Conservation (phyloP, 2,113 vertebrate species). For the Thunnus maccoyii region DNA sequence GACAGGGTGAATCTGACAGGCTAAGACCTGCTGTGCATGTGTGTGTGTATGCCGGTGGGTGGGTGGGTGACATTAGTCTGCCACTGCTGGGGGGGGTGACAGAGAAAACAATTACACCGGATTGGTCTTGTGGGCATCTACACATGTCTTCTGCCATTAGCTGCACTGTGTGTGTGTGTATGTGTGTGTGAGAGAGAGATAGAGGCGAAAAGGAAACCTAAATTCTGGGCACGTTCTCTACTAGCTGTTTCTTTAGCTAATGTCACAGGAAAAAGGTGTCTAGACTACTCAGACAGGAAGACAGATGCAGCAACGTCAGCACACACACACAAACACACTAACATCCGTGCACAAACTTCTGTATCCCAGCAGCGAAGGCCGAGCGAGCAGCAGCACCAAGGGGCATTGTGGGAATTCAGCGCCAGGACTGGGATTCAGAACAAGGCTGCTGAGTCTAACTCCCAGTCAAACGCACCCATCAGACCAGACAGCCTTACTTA, state of each 20-base stretch:
- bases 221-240: background rate
- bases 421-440: background rate
- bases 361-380: background rate
- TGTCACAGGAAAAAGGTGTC: constrained; percentile 10
- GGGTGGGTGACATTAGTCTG: background rate
- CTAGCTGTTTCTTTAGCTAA: background rate
- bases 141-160: constrained; percentile 9
- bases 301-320: constrained; percentile 32
- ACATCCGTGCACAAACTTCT: background rate
- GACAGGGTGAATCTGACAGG: constrained; percentile 45
- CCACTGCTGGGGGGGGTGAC: background rate
- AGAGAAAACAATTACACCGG: constrained; percentile 27
- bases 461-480: background rate
- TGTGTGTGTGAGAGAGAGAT: background rate
- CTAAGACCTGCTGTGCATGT: background rate
- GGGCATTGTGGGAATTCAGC: constrained; percentile 43
- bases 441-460: background rate
- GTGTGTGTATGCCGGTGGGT: constrained; percentile 17
- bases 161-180: background rate
- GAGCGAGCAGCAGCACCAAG: constrained; percentile 5
- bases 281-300: constrained; percentile 33
- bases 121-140: constrained; percentile 11
- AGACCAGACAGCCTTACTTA: constrained; percentile 10
- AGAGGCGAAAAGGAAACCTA: background rate
- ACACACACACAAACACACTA: constrained; percentile 16